Percentiles rank a stretch among this genome's conserved stretches.
Conservation (phyloP, 2,113 vertebrate species). For the Pachyramphus minor region DNA sequence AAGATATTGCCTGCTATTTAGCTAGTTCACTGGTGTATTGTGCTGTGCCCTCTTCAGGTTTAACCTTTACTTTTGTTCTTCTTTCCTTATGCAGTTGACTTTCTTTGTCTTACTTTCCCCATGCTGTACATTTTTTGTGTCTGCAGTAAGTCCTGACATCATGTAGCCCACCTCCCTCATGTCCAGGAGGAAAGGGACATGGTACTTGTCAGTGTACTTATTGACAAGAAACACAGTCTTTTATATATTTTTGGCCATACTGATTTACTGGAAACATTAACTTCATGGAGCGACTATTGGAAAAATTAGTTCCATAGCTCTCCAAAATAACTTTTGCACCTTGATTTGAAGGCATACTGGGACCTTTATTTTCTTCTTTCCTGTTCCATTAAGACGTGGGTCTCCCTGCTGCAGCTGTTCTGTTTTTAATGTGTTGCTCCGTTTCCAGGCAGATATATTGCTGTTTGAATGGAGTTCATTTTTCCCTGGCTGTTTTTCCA, state of each 20-base stretch:
- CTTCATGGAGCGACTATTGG: not conserved
- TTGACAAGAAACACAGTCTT: not conserved
- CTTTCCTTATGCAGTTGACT: not conserved
- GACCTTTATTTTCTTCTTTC: not conserved
- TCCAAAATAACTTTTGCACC: constrained; percentile 2
- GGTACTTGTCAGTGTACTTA: not conserved
- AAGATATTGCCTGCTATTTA: not conserved
- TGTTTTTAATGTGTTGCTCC: not conserved
- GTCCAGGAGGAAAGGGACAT: not conserved
- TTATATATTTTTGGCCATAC: not conserved
- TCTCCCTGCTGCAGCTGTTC: not conserved
- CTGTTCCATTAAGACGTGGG: not conserved
- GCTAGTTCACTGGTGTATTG: not conserved
- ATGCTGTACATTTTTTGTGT: not conserved
- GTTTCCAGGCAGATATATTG: constrained; percentile 1
- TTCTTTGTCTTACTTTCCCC: not conserved
- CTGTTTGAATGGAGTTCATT: not conserved
- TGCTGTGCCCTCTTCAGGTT: not conserved
- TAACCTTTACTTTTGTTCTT: not conserved
- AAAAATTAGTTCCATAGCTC: not conserved
- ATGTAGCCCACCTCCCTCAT: not conserved
- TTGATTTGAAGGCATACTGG: not conserved
- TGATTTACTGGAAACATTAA: not conserved
- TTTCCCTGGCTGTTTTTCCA: not conserved
- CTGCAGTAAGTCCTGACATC: not conserved